phyloP scores from a whole-genome alignment of 2,113 vertebrate species.

The Empidonax alnorum region DNA sequence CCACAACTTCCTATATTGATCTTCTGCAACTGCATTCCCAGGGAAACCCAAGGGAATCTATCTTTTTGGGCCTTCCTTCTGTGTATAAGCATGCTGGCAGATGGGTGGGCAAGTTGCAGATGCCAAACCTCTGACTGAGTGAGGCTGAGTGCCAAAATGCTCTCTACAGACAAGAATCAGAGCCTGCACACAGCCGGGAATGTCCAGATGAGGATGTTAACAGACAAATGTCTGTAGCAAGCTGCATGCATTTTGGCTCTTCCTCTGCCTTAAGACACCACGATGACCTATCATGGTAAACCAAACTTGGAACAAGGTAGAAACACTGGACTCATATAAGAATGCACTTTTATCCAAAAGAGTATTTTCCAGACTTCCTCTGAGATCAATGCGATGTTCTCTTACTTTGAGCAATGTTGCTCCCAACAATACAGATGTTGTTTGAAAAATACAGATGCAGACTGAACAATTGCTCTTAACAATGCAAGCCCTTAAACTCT shows the following conservation, averaged over 20 bases:
- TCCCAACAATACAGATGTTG: background rate
- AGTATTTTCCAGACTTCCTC: slow-evolving; percentile 27
- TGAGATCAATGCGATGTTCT: background rate
- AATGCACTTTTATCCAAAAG: background rate
- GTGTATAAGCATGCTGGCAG: background rate
- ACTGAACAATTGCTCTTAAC: background rate
- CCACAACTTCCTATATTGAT: background rate
- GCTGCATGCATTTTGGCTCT: background rate
- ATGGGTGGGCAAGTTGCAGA: background rate
- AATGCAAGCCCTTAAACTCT: background rate
- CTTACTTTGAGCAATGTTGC: background rate
- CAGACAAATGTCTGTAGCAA: background rate
- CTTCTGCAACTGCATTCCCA: background rate
- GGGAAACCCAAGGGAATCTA: background rate
- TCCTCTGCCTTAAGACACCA: background rate
- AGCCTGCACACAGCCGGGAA: background rate
- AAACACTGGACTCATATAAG: background rate
- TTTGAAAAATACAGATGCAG: background rate
- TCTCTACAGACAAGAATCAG: background rate
- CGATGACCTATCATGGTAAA: background rate
- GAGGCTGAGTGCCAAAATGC: background rate
- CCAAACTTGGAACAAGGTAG: background rate
- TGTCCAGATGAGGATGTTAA: background rate
- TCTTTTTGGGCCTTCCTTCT: background rate
- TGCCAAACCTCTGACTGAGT: background rate